Conservation (phyloP, 2,113 vertebrate genomes). For the Xyrauchen texanus region DNA sequence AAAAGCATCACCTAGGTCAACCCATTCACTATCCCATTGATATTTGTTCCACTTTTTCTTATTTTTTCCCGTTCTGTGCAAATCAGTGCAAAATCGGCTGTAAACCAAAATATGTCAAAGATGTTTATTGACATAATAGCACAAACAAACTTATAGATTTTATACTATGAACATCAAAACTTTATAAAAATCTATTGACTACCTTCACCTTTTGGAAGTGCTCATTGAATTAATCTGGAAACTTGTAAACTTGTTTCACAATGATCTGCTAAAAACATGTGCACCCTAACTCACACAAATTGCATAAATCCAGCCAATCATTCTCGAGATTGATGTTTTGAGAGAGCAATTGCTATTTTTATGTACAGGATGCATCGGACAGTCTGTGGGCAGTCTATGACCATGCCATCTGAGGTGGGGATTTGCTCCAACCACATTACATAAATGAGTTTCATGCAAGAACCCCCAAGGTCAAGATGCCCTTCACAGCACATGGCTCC, state of each 20-base stretch:
- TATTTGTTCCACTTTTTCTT: too few species aligned
- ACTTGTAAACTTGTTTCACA: neutral
- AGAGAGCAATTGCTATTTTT: neutral
- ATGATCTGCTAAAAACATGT: neutral
- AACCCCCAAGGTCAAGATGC: slow-evolving; percentile 25
- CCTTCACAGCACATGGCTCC: slow-evolving; percentile 16
- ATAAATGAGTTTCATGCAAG: slow-evolving; percentile 13
- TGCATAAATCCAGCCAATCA: neutral
- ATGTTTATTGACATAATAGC: too few species aligned
- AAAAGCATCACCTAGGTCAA: too few species aligned
- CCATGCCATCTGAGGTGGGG: neutral
- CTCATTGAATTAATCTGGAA: too few species aligned
- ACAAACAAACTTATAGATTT: too few species aligned
- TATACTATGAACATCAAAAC: too few species aligned
- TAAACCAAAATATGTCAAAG: too few species aligned
- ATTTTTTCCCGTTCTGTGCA: too few species aligned
- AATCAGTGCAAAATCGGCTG: too few species aligned
- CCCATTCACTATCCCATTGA: too few species aligned
- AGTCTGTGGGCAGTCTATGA: neutral
- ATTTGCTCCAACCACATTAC: slow-evolving; percentile 2
- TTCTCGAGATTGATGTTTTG: neutral
- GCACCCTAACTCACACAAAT: neutral
- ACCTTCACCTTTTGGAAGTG: too few species aligned
- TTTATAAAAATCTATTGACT: too few species aligned
- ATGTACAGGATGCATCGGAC: neutral